These are phyloP conservation scores for Spondyliosoma cantharus DNA, from an alignment of 2,797 vertebrate genomes.

Conservation along the genomic window DNA sequence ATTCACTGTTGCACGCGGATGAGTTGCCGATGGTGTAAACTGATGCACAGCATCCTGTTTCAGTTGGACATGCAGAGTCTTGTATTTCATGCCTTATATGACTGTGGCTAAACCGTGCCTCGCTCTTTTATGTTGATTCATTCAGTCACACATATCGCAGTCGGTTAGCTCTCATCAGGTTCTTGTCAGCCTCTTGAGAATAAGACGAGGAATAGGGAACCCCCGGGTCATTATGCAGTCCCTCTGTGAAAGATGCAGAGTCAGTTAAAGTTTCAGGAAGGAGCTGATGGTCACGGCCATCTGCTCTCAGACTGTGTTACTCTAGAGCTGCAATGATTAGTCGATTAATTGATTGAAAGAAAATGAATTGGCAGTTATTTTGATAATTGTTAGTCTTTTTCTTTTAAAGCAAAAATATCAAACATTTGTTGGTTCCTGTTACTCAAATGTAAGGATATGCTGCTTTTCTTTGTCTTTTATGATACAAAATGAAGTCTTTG, in stretches of 20 bases:
- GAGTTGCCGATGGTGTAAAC: slow-evolving; percentile 36
- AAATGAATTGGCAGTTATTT: too few species aligned
- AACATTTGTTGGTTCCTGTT: too few species aligned
- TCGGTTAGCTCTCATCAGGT: slow-evolving; percentile 11
- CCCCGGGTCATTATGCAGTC: neutral
- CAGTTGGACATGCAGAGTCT: slow-evolving; percentile 33
- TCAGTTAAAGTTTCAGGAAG: slow-evolving; percentile 49
- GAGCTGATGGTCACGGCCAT: slow-evolving; percentile 37
- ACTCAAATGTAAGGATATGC: too few species aligned
- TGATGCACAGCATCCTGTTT: slow-evolving; percentile 32
- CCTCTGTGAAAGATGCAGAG: slow-evolving; percentile 20
- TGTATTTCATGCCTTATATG: slow-evolving; percentile 34
- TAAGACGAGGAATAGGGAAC: slow-evolving; percentile 1
- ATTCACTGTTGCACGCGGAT: slow-evolving; percentile 24
- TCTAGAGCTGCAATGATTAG: neutral
- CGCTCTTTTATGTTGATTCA: neutral
- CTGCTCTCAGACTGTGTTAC: neutral
- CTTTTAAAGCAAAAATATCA: too few species aligned
- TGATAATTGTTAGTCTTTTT: too few species aligned
- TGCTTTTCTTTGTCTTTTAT: too few species aligned
- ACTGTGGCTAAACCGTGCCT: neutral
- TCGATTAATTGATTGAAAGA: too few species aligned
- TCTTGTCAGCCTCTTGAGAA: slow-evolving; percentile 3
- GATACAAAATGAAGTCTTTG: too few species aligned
- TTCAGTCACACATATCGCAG: neutral